Base-by-base conservation (phyloP, 2,113 vertebrate genomes). In the Hipposideros armiger region DNA sequence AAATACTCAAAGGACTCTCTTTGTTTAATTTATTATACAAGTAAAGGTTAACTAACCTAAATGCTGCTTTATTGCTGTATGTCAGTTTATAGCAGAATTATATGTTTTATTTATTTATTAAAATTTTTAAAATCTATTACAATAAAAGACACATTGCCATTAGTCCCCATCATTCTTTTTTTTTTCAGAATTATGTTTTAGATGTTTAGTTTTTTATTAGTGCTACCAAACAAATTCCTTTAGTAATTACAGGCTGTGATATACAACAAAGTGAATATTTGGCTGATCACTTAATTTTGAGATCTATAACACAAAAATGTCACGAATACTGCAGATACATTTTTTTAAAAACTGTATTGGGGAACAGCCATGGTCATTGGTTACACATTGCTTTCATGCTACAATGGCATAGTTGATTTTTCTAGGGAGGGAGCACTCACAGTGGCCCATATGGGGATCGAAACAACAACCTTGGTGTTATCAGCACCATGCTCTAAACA, bases 141-240 rank as follows among this genome's bases (percentile, higher is more conserved):
- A 36, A 36, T 36, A 36, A 36, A 36, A 36, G 36, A 36, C 36
- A 36, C 36, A 36, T 36, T 36, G 36, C 36, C 36, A 36, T 36
- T 36, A 36, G 36, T 36, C 36, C 36, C 36, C 36, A 36, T 36
- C 36, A 36, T 36, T 36, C 36, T 36, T 36, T 36, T 36, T 36
- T 36, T 36, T 36, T 36, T 36, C 36, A 36, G 36, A 36, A 36
- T 36, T 42, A 89, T 47, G 81, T 90, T 92, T 95, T 45, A 94
- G 66, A 30, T 87, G 42, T 96, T 90, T 67, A 77, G 47, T 81
- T 87, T 97, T 93, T 89, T 30, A 24, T 97, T 94, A 78, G 13
- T 54, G 14, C 52, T 87, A 84, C 47, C 74, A 91, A 96, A 90
- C 40, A 93, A 78, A 91, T 89, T 73, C 15, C 26, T 47, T 91